A percentile compares a stretch with the other conserved stretches of the same genome.
Evolutionary conservation across 2,113 vertebrate genomes (phyloP).

Genomic region (Tyrannus savana): DNA sequence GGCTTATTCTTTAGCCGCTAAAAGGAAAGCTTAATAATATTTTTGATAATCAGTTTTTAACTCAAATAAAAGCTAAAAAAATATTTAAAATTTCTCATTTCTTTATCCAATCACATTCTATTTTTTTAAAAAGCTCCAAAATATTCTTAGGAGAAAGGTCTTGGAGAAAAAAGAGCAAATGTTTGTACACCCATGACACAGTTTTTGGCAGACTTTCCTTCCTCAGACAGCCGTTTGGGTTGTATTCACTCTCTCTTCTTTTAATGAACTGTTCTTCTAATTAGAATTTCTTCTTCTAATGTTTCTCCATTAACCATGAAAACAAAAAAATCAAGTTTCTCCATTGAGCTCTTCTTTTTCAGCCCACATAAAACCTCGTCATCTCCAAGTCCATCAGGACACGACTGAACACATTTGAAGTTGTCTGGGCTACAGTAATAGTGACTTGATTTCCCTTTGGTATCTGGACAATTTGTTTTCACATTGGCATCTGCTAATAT

Average conservation of each 20-base stretch:
- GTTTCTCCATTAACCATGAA: not conserved
- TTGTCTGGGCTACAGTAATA: not conserved
- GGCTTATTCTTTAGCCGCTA: not conserved
- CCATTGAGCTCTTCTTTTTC: not conserved
- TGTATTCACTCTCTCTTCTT: not conserved
- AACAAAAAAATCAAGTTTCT: not conserved
- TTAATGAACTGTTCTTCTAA: not conserved
- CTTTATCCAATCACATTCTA: not conserved
- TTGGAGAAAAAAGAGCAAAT: not conserved
- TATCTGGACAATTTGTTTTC: constrained; percentile 22
- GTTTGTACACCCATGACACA: not conserved
- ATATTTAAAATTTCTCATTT: not conserved
- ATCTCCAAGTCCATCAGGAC: not conserved
- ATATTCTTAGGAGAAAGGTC: not conserved
- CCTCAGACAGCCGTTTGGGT: not conserved
- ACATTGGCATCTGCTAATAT: not conserved
- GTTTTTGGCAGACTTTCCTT: not conserved
- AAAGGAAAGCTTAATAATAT: not conserved
- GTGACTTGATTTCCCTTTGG: not conserved
- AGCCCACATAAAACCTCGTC: not conserved
- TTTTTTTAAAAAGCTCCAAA: not conserved
- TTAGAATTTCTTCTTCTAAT: not conserved
- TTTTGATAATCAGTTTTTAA: not conserved
- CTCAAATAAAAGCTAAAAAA: not conserved
- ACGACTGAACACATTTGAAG: not conserved